Evolutionary conservation across 1,140 invertebrate species (phyloP).

Genomic region (Nixonia krombeini): DNA sequence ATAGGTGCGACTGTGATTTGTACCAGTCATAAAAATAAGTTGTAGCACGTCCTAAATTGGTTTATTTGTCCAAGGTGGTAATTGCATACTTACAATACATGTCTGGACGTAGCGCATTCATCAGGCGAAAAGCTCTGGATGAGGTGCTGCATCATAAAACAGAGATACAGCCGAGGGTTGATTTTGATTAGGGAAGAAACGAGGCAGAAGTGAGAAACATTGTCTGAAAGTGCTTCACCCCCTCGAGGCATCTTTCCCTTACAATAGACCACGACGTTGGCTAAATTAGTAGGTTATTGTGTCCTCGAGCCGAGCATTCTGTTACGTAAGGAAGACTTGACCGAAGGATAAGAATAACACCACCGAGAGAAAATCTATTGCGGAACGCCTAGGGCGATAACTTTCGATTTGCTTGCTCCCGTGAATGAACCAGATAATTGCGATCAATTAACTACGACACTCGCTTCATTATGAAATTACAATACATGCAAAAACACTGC

Average conservation of each 20-base stretch:
- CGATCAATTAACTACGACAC: no score
- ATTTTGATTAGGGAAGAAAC: constrained; percentile 53
- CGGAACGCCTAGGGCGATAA: no score
- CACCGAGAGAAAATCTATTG: background rate
- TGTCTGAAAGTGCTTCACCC: constrained; percentile 43
- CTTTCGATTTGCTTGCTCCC: no score
- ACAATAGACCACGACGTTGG: constrained; percentile 47
- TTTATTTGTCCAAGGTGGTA: background rate
- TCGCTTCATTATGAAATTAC: no score
- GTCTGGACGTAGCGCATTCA: constrained; percentile 35
- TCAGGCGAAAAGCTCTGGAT: constrained; percentile 34
- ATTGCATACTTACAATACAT: constrained; percentile 5
- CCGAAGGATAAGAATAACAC: constrained; percentile 14
- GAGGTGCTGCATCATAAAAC: constrained; percentile 48
- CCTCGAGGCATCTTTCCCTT: constrained; percentile 38
- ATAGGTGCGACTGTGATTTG: no score
- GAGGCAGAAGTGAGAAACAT: constrained; percentile 51
- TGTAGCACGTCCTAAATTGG: no score
- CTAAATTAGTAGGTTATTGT: constrained; percentile 53
- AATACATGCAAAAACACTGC: no score
- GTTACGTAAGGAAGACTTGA: constrained; percentile 39
- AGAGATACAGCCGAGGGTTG: constrained; percentile 44
- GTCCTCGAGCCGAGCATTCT: constrained; percentile 42
- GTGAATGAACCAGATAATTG: no score
- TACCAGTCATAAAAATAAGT: no score